phyloP scores from a whole-genome alignment of 2,888 invertebrate genomes.

The Drosophila rubida region DNA sequence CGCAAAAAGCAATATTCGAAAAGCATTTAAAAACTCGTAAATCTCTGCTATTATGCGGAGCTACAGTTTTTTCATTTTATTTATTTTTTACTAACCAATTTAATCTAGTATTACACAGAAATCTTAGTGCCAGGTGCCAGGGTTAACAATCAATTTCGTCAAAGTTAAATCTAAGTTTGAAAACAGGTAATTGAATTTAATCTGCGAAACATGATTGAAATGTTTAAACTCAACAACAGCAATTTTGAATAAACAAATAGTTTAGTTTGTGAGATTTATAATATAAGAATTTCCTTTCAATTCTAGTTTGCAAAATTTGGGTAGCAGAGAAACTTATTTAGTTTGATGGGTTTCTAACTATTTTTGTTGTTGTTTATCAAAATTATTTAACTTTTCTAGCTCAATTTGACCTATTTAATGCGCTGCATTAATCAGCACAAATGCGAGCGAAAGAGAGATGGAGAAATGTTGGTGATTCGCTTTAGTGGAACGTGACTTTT shows the following conservation, averaged over 20 bases:
- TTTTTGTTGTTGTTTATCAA: too few species aligned
- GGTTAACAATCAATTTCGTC: neutral
- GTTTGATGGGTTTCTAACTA: too few species aligned
- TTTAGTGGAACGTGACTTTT: constrained; percentile 49
- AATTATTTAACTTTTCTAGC: neutral
- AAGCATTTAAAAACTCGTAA: constrained; percentile 1
- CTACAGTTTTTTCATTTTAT: neutral
- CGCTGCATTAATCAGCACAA: neutral
- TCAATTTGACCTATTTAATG: neutral
- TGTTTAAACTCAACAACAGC: too few species aligned
- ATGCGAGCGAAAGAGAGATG: neutral
- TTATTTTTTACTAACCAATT: neutral
- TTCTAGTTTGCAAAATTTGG: too few species aligned
- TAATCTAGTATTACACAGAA: neutral
- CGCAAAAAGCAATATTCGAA: neutral
- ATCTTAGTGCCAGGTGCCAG: neutral
- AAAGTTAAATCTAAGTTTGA: neutral
- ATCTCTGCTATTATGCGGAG: neutral
- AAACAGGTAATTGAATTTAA: neutral
- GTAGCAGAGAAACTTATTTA: too few species aligned
- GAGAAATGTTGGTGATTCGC: constrained; percentile 5
- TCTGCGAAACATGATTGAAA: neutral
- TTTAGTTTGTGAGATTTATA: too few species aligned
- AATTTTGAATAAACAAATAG: too few species aligned
- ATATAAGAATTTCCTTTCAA: too few species aligned